Evolutionary conservation across 2,797 vertebrate genomes (phyloP).

Genomic region (Dallia pectoralis): DNA sequence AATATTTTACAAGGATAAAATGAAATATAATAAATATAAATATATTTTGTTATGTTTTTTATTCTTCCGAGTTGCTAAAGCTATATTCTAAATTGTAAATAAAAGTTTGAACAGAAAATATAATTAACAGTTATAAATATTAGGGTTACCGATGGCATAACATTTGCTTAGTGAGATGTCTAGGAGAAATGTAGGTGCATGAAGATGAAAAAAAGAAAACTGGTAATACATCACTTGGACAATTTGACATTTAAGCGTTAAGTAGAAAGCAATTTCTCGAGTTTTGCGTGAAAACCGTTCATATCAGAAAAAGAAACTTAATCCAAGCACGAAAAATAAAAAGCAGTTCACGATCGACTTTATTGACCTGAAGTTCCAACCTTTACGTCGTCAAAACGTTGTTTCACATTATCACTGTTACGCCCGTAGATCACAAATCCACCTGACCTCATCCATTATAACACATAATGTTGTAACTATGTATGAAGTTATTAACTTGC

Average conservation of each 20-base stretch:
- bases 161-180: no score
- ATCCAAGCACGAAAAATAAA: constrained; percentile 60
- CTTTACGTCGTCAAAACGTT: constrained; percentile 54
- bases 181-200: no score
- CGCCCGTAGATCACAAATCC: constrained; percentile 32
- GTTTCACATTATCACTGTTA: constrained; percentile 52
- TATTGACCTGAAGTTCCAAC: constrained; percentile 59
- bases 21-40: no score
- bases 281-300: constrained; percentile 52
- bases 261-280: constrained; percentile 53
- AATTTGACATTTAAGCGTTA: constrained; percentile 60
- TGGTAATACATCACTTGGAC: constrained; percentile 59
- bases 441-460: constrained; percentile 52
- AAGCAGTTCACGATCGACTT: constrained; percentile 60
- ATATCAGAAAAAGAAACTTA: constrained; percentile 62
- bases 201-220: neutral
- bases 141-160: no score
- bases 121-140: no score
- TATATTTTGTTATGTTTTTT: no score
- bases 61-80: no score
- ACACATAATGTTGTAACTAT: constrained; percentile 33
- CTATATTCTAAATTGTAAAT: no score
- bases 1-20: no score
- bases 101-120: no score
- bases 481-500: constrained; percentile 52